phyloP scores from a whole-genome alignment of 2,797 vertebrate species.

The Lerista edwardsae region DNA sequence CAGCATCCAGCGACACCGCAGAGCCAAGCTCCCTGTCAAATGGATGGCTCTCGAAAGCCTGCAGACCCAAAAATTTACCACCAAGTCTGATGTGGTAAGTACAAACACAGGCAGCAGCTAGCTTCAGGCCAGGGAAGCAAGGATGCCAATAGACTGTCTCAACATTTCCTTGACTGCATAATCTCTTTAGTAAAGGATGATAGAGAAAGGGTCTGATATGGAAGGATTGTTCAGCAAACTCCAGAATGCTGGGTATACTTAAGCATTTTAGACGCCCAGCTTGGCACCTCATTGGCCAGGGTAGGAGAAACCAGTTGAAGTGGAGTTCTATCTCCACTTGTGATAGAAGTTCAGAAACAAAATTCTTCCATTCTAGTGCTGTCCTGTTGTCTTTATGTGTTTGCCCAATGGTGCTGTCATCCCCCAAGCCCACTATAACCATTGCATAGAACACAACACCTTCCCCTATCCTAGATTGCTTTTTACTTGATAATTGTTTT shows the following conservation, averaged over 20 bases:
- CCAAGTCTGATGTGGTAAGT: slow-evolving; percentile 95
- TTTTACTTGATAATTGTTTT: background rate
- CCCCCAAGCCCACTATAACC: background rate
- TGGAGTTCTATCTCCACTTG: background rate
- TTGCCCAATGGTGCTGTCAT: background rate
- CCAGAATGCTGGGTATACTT: background rate
- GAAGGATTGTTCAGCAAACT: background rate
- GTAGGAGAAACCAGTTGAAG: background rate
- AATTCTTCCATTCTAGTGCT: background rate
- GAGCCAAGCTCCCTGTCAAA: slow-evolving; percentile 93
- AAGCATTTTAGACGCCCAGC: too few species aligned
- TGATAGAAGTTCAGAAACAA: background rate
- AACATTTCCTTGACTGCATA: background rate
- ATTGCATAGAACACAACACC: background rate
- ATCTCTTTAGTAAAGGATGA: background rate
- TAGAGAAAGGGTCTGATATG: background rate
- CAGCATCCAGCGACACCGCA: slow-evolving; percentile 87
- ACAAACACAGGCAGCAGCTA: background rate
- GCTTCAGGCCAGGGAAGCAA: background rate
- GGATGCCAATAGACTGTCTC: background rate
- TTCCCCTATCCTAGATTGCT: background rate
- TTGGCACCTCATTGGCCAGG: background rate
- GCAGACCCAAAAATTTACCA: slow-evolving; percentile 96
- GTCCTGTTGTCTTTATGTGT: background rate
- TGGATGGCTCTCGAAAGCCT: slow-evolving; percentile 99